phyloP scores from a whole-genome alignment of 2,797 vertebrate genomes.

The Chaetodon trifasciatus region DNA sequence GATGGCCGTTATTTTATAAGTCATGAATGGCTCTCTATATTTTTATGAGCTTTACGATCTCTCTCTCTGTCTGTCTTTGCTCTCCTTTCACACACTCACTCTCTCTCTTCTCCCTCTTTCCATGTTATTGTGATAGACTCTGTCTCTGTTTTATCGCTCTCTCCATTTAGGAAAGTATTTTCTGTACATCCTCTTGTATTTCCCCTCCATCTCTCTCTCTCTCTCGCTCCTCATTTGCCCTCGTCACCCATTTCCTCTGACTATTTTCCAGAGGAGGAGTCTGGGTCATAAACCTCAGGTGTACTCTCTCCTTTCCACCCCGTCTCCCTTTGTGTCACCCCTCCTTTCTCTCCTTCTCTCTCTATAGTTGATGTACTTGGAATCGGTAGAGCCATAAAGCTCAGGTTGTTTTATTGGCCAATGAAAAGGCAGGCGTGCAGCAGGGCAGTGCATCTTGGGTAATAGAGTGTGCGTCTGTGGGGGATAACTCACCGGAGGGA shows the following conservation, averaged over 20 bases:
- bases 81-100: not conserved
- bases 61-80: slow-evolving; percentile 12
- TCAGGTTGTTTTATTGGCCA: slow-evolving; percentile 81
- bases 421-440: slow-evolving; percentile 78
- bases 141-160: slow-evolving; percentile 37
- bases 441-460: slow-evolving; percentile 76
- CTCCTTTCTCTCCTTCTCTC: not conserved
- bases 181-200: not conserved
- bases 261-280: slow-evolving; percentile 22
- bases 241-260: not conserved
- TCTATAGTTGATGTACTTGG: slow-evolving; percentile 73
- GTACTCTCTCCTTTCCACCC: slow-evolving; percentile 2
- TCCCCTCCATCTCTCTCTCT: not conserved
- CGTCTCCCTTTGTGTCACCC: not conserved
- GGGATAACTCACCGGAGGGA: slow-evolving; percentile 65
- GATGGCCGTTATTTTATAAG: slow-evolving; percentile 76
- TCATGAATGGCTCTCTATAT: slow-evolving; percentile 65
- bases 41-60: slow-evolving; percentile 62
- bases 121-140: not conserved
- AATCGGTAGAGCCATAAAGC: slow-evolving; percentile 74
- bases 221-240: not conserved
- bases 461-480: slow-evolving; percentile 72
- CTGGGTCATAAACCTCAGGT: slow-evolving; percentile 59
- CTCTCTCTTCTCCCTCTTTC: not conserved
- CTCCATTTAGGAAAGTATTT: slow-evolving; percentile 26